These are phyloP conservation scores for Oikopleura vanhoeffeni DNA, from an alignment of 23 tunicate species.

Conservation along the genomic window DNA sequence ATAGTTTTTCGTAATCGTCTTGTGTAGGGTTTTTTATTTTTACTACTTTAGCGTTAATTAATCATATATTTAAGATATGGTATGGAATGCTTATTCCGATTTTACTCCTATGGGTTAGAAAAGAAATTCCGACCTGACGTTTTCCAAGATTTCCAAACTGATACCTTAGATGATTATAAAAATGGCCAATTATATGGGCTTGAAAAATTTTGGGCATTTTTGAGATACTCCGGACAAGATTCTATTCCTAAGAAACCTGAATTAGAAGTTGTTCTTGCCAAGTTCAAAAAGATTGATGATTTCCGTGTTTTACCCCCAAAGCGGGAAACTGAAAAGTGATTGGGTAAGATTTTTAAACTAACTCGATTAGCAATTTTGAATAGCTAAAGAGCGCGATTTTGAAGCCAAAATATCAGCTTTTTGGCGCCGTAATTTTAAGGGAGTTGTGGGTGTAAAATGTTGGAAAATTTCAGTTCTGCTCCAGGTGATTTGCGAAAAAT, in stretches of 20 bases:
- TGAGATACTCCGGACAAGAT: conserved; percentile 46
- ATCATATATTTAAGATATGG: conserved; percentile 60
- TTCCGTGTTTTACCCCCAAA: conserved; percentile 50
- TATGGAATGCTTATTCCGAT: conserved; percentile 80
- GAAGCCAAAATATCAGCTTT: no score
- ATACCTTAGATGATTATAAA: conserved; percentile 52
- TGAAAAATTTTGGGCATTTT: conserved; percentile 83
- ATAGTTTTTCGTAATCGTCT: no score
- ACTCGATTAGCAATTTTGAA: no score
- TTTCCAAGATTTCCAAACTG: conserved; percentile 60
- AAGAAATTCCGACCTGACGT: conserved; percentile 50
- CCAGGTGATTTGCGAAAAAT: no score
- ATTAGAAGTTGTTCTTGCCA: conserved; percentile 35
- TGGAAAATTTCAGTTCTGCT: no score
- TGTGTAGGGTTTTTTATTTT: neutral
- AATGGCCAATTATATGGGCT: conserved; percentile 87
- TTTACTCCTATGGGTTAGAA: conserved; percentile 88
- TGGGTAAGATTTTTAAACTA: no score
- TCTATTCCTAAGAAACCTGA: conserved; percentile 24
- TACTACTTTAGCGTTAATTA: neutral
- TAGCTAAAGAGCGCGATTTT: no score
- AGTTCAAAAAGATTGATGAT: conserved; percentile 54
- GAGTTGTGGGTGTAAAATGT: no score
- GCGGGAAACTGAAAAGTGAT: no score
- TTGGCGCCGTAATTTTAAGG: no score